Percentiles rank a stretch among this genome's conserved stretches.
phyloP scores from a whole-genome alignment of 2,888 invertebrate genomes.

The Watsonalla cultraria region DNA sequence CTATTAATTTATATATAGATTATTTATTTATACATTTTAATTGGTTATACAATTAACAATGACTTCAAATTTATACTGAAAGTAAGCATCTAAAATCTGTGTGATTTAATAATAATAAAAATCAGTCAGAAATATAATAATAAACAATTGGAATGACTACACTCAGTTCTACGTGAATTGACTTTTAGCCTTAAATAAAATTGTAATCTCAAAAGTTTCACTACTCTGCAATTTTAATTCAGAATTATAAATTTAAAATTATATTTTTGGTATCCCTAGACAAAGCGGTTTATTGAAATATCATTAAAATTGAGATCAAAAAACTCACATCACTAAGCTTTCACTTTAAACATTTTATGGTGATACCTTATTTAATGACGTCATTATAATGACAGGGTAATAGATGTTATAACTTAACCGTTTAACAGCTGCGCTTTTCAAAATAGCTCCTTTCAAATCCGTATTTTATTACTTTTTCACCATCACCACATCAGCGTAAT shows the following conservation, averaged over 20 bases:
- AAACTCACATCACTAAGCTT: constrained; percentile 47
- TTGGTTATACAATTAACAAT: too few relatives aligned
- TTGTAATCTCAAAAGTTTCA: not conserved
- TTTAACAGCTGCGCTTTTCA: too few relatives aligned
- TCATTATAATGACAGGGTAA: too few relatives aligned
- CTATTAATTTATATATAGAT: too few relatives aligned
- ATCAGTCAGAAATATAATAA: not conserved
- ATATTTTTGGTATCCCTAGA: not conserved
- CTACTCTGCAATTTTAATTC: not conserved
- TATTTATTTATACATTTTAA: too few relatives aligned
- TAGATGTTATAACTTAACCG: too few relatives aligned
- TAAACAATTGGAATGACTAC: not conserved
- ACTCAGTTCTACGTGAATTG: not conserved
- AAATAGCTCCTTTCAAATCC: too few relatives aligned
- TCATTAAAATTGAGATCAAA: constrained; percentile 49
- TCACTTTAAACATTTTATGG: constrained; percentile 20
- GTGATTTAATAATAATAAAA: not conserved
- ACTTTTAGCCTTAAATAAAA: not conserved
- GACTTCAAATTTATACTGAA: too few relatives aligned
- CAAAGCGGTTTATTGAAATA: not conserved
- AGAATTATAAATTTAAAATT: not conserved
- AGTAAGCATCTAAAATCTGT: not conserved
- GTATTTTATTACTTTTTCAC: too few relatives aligned
- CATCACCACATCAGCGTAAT: constrained; percentile 3
- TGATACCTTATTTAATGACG: constrained; percentile 13